These are phyloP conservation scores for Petroica traversi DNA, from an alignment of 2,113 vertebrate species.

Conservation along the genomic window DNA sequence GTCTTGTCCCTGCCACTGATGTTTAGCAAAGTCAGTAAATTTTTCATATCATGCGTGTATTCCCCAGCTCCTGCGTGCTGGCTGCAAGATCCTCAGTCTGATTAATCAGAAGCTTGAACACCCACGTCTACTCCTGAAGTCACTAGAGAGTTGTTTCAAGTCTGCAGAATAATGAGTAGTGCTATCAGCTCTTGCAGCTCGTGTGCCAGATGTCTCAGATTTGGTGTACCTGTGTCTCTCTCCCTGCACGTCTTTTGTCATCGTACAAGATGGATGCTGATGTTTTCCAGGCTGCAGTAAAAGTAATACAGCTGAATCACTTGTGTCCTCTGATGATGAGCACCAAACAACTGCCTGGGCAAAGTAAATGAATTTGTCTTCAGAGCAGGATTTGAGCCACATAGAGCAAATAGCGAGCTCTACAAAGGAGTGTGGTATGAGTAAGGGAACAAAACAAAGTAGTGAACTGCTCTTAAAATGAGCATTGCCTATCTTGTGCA, in stretches of 20 bases:
- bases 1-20: not conserved
- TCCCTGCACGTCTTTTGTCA: not conserved
- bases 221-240: conserved; percentile 8
- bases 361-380: not conserved
- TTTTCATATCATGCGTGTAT: not conserved
- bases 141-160: conserved; percentile 1
- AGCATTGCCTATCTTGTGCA: not conserved
- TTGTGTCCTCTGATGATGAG: not conserved
- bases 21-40: not conserved
- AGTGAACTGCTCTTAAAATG: not conserved
- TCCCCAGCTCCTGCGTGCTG: not conserved
- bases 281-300: not conserved
- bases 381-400: not conserved
- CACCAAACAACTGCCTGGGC: not conserved
- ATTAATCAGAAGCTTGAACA: conserved; percentile 39
- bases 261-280: not conserved
- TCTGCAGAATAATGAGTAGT: not conserved
- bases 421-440: not conserved
- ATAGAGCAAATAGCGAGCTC: not conserved
- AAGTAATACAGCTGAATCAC: not conserved
- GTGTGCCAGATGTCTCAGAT: conserved; percentile 12
- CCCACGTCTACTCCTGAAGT: conserved; percentile 6
- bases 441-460: not conserved
- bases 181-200: not conserved
- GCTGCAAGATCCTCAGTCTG: not conserved